Conservation (phyloP, 2,113 vertebrate genomes). For the Triplophysa rosa region DNA sequence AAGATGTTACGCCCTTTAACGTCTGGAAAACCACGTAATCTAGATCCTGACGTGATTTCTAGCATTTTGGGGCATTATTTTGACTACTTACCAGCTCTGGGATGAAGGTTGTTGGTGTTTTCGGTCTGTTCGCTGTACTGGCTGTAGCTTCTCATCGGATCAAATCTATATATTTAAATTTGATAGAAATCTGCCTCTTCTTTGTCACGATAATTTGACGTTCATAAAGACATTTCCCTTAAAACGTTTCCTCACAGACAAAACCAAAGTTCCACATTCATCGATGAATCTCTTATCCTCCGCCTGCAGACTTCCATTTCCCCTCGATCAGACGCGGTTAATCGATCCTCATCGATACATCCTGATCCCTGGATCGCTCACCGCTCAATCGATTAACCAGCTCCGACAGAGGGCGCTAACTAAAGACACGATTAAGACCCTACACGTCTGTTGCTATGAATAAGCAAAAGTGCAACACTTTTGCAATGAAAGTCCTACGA, state of each 20-base stretch:
- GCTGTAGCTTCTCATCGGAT: conserved; percentile 38
- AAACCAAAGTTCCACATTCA: conserved; percentile 18
- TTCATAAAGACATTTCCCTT: background rate
- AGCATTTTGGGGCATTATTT: background rate
- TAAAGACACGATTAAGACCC: too few species aligned
- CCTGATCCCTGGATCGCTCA: conserved; percentile 7
- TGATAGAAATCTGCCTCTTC: background rate
- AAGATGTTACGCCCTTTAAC: background rate
- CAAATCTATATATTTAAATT: background rate
- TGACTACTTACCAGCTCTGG: conserved; percentile 35
- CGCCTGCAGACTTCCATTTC: conserved; percentile 71
- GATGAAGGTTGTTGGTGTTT: conserved; percentile 35
- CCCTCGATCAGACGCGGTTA: conserved; percentile 68
- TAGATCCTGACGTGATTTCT: background rate
- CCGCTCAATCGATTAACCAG: conserved; percentile 33
- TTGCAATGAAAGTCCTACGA: too few species aligned
- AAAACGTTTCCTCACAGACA: conserved; percentile 7
- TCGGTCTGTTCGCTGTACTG: conserved; percentile 27
- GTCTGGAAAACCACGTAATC: background rate
- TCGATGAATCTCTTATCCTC: conserved; percentile 57
- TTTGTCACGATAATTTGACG: background rate
- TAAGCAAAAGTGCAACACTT: too few species aligned
- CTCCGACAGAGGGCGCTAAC: background rate
- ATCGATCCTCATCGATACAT: conserved; percentile 64
- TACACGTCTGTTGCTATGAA: too few species aligned